phyloP scores from a whole-genome alignment of 2,888 invertebrate genomes.

The Gortyna flavago region DNA sequence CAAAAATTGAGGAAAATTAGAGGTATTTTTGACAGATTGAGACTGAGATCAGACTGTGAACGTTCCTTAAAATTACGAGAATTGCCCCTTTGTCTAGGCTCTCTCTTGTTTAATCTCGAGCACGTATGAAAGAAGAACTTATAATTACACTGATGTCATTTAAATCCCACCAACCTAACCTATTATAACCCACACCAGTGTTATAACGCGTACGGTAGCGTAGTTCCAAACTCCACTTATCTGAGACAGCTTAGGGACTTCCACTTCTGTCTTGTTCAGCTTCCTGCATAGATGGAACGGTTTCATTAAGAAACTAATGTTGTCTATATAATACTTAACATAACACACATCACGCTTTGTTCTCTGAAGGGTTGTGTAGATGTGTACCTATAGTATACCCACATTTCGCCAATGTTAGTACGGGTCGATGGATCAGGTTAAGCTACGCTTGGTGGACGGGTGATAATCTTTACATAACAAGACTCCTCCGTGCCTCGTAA shows the following conservation, averaged over 20 bases:
- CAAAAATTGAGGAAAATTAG: no score
- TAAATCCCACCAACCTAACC: constrained; percentile 17
- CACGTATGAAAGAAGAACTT: not conserved
- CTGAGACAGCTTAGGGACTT: constrained; percentile 39
- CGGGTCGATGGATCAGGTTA: no score
- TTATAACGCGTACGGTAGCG: constrained; percentile 17
- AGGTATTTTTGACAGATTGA: no score
- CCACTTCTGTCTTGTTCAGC: constrained; percentile 24
- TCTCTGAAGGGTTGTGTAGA: no score
- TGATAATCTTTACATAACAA: no score
- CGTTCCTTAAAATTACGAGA: no score
- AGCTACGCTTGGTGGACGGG: no score
- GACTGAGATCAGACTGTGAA: no score
- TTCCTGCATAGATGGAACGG: constrained; percentile 10
- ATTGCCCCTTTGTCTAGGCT: not conserved
- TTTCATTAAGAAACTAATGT: constrained; percentile 3
- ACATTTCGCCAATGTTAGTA: no score
- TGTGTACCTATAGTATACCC: not conserved
- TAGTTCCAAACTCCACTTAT: constrained; percentile 47
- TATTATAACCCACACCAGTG: constrained; percentile 26
- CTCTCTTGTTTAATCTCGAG: not conserved
- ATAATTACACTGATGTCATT: constrained; percentile 10
- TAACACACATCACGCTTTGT: not conserved
- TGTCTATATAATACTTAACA: not conserved
- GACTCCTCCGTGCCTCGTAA: no score